phyloP scores from a whole-genome alignment of 2,888 invertebrate species.

The Macrophya annulata region DNA sequence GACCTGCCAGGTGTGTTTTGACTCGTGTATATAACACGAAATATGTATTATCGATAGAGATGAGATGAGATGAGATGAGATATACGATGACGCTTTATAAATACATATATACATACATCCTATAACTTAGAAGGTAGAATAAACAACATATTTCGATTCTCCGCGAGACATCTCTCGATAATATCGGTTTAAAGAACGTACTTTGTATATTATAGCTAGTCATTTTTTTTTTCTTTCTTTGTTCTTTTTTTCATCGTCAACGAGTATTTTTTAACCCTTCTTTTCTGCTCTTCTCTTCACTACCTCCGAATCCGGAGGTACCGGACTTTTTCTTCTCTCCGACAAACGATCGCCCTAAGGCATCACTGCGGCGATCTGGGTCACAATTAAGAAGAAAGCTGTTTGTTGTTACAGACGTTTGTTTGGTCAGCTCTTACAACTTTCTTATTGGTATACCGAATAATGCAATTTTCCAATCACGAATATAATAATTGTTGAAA shows the following conservation, averaged over 20 bases:
- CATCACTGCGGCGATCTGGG: constrained; percentile 63
- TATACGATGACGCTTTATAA: constrained; percentile 34
- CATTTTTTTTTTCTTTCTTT: neutral
- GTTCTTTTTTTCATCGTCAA: neutral
- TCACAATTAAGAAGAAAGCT: constrained; percentile 70
- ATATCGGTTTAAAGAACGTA: neutral
- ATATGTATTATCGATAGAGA: constrained; percentile 30
- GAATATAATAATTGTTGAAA: neutral
- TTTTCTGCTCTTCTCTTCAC: neutral
- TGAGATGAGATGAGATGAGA: neutral
- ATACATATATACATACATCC: neutral
- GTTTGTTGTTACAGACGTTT: constrained; percentile 45
- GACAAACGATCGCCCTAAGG: constrained; percentile 49
- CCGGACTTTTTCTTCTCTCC: constrained; percentile 39
- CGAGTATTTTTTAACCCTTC: neutral
- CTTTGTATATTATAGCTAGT: neutral
- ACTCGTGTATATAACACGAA: constrained; percentile 25
- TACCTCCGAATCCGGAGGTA: neutral
- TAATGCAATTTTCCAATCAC: constrained; percentile 44
- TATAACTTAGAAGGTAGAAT: neutral
- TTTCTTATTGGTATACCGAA: constrained; percentile 15
- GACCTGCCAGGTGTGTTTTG: constrained; percentile 46
- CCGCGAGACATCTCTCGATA: neutral
- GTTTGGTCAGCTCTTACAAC: constrained; percentile 45
- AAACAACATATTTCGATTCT: neutral